Evolutionary conservation across 2,888 invertebrate genomes (phyloP), one percentile per base, ranked within the genome.

Genomic region (Drosophila borealis): DNA sequence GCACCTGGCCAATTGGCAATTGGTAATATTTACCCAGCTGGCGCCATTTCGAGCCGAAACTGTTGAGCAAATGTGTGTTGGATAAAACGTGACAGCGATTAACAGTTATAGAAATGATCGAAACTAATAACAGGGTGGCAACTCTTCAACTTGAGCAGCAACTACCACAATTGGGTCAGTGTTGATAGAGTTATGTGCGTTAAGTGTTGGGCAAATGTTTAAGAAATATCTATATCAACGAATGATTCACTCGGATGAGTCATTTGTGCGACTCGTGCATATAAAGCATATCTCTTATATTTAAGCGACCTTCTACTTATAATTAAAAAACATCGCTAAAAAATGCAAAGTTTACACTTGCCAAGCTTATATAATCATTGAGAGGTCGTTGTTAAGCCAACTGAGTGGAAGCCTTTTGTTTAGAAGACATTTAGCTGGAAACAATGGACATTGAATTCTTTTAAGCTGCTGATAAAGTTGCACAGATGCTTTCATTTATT

Each of bases 11-110:
- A 41, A 41, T 41, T 14, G 46, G 3, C 55, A 44, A 55, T 21
- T 48, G 53, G 10, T 37, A 62, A 81, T 79, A 78, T 71, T 79
- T 79, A 65, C 54, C 51, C 42, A 51, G 64, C 29, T 68, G 78
- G 64, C 61, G 64, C 66, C 81, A 29, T 29, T 44, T 50, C 44
- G 50, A 51, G 57, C 60, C 39, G 10, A 50, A 33, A 34, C 13
- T 46, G 17, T 56, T 25, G 36, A 10, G 17, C 19, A 45, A 57
- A 49, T 46, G 6, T 8, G 25, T 49, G 60, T 11, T 59, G 21
- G 41, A 42, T 5, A 39, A 39, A 14, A 37, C 37, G 36, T 39
- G 41, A 17, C 17, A 10, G 17, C 41, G 17, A 4, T 17, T 2
- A 14, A 39, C 42, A 29, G 36, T 13, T 39, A 61, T 45, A 49